These are phyloP conservation scores for Sylvia borin DNA, from an alignment of 2,797 vertebrate species.

Conservation along the genomic window DNA sequence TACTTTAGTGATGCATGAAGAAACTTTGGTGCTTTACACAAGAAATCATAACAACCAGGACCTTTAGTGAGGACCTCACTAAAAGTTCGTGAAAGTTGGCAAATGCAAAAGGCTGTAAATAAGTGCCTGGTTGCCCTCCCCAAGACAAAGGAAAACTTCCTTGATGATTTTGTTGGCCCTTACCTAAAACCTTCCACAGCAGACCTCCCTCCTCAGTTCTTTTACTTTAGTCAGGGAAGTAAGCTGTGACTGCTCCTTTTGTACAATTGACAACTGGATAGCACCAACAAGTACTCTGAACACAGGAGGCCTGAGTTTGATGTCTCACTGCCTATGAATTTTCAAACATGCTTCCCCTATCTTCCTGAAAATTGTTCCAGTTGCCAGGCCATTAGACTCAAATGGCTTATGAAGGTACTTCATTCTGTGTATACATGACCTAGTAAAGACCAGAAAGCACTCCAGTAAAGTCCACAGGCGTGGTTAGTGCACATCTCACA, in stretches of 20 bases:
- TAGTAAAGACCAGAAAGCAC: neutral
- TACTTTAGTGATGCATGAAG: neutral
- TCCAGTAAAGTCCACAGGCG: neutral
- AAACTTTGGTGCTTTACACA: neutral
- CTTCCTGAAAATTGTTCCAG: neutral
- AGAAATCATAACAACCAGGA: neutral
- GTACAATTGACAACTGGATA: neutral
- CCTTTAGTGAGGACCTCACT: neutral
- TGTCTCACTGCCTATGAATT: neutral
- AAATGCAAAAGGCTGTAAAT: neutral
- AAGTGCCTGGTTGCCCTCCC: neutral
- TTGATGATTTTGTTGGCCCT: neutral
- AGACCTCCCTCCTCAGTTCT: neutral
- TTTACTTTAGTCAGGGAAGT: neutral
- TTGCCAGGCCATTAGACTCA: neutral
- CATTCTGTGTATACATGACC: neutral
- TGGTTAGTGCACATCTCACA: rapidly evolving
- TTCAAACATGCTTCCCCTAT: neutral
- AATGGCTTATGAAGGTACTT: neutral
- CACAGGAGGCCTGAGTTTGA: neutral
- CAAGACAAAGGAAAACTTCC: neutral
- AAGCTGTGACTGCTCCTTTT: neutral
- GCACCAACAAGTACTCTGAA: neutral
- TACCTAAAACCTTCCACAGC: neutral
- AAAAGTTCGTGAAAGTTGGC: neutral